phyloP scores from a whole-genome alignment of 2,113 vertebrate species.

The Callospermophilus lateralis region DNA sequence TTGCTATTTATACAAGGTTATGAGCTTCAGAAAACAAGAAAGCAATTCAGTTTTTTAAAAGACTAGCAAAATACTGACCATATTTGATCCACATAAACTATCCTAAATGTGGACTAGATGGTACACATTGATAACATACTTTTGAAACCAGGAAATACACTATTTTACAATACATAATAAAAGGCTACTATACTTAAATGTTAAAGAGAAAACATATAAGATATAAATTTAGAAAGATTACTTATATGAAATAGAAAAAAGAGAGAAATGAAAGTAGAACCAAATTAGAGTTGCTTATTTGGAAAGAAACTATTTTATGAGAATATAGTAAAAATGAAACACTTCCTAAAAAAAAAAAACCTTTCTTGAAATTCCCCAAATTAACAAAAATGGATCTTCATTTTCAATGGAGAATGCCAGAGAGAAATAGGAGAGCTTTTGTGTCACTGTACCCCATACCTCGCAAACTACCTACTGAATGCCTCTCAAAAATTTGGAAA shows the following conservation, averaged over 20 bases:
- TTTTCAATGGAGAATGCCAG: background rate
- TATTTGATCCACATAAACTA: background rate
- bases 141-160: background rate
- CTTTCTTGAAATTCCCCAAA: background rate
- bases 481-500: background rate
- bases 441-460: too few species aligned
- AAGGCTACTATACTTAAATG: background rate
- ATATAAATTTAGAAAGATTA: conserved; percentile 4
- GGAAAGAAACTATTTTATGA: background rate
- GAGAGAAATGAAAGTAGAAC: background rate
- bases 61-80: background rate
- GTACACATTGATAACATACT: background rate
- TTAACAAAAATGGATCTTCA: background rate
- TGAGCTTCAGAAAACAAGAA: background rate
- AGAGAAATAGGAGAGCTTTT: background rate
- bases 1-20: background rate
- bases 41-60: background rate
- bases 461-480: background rate
- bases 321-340: background rate
- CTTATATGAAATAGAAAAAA: background rate
- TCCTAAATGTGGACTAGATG: background rate
- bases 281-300: background rate
- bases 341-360: background rate
- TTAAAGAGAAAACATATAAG: background rate
- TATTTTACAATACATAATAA: background rate